Base-by-base conservation (phyloP, 2,888 invertebrate species). In the Allygus modestus region DNA sequence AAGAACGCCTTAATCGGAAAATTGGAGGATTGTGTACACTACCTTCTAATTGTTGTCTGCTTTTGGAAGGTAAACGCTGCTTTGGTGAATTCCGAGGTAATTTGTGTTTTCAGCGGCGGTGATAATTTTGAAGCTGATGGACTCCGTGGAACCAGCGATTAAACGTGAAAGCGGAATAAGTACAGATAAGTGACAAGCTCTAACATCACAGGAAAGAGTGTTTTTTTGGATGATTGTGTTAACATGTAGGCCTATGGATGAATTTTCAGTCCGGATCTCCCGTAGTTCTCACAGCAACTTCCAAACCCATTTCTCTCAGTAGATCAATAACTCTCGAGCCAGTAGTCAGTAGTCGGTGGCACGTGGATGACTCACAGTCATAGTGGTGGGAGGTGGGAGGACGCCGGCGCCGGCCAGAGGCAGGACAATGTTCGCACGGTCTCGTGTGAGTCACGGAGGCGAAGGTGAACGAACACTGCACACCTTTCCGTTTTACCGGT, bases 401-500 rank as follows among this genome's bases (percentile, higher is more conserved):
- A 28, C 37, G 37, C 5, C 37, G 37, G 37, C 37, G 37, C 9
- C n/a, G n/a, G n/a, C n/a, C n/a, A 37, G 7, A 15, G 51, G 2
- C 51, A 51, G 58, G 20, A 5, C 5, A 58, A 23, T 23, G 58
- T 65, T 31, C 65, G 58, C 58, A 58, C 31, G 31, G 17, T 65
- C 65, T 65, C 28, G 65, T 28, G 65, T 65, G 65, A 65, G 28
- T 65, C 65, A 65, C 28, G 28, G 28, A 65, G 65, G 65, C 20
- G 31, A 65, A 65, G 23, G 23, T 23, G 23, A 58, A 4, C 58
- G 58, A 20, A 23, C 58, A 51, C 9, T 51, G 15, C 11, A 12
- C 9, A 12, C 58, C 46, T 11, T 1, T 46, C 12, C 12, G 9
- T 4, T 7, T 9, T 15, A 7, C 46, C 46, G 12, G 1, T 46